phyloP scores from a whole-genome alignment of 2,797 vertebrate genomes.

The Halcyon badia region DNA sequence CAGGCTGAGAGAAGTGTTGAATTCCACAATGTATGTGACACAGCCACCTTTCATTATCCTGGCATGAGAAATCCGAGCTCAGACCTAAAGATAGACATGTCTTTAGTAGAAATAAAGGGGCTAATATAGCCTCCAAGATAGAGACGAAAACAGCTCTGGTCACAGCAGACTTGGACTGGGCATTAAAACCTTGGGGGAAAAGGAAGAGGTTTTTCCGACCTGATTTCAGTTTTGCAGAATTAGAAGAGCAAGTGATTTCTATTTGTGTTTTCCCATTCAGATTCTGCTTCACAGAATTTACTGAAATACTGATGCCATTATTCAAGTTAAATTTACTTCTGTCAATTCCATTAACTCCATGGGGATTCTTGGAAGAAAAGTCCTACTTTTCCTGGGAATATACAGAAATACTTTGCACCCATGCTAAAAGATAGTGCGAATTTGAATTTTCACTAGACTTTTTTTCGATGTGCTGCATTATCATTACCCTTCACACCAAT shows the following conservation, averaged over 20 bases:
- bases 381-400: background rate
- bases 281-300: background rate
- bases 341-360: background rate
- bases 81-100: conserved; percentile 56
- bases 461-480: background rate
- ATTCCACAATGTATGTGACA: conserved; percentile 34
- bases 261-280: background rate
- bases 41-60: conserved; percentile 47
- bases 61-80: conserved; percentile 48
- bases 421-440: background rate
- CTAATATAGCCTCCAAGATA: conserved; percentile 48
- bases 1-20: conserved; percentile 33
- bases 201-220: background rate
- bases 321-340: background rate
- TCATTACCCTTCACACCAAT: background rate
- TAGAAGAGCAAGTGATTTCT: background rate
- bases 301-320: background rate
- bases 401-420: background rate
- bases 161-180: background rate
- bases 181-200: background rate
- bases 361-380: background rate
- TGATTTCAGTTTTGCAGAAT: background rate
- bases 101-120: conserved; percentile 52
- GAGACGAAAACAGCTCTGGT: background rate
- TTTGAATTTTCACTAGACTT: background rate